Evolutionary conservation across 2,797 vertebrate species (phyloP).

Genomic region (Pagetopsis macropterus): DNA sequence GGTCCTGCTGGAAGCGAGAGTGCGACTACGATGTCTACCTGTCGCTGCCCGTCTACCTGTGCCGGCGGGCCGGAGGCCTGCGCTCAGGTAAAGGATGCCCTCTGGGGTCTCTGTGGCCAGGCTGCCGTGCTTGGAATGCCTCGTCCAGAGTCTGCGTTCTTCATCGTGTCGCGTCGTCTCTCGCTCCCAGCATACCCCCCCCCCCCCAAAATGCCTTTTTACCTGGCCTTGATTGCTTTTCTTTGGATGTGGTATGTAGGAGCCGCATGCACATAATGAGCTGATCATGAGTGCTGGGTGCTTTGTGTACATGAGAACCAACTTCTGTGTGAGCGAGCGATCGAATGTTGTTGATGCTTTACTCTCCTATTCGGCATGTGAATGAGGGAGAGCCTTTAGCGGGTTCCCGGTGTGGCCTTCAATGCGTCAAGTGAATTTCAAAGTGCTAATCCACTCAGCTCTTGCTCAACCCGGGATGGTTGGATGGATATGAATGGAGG

Average conservation of each 20-base stretch:
- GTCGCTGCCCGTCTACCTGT: constrained; percentile 88
- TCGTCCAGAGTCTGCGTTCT: constrained; percentile 60
- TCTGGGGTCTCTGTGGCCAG: constrained; percentile 57
- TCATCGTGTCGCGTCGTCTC: constrained; percentile 64
- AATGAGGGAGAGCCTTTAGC: constrained; percentile 47
- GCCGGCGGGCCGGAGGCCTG: constrained; percentile 86
- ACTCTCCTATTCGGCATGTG: constrained; percentile 39
- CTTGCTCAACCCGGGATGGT: constrained; percentile 50
- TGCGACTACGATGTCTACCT: constrained; percentile 89
- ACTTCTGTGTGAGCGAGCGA: constrained; percentile 32
- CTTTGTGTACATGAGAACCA: constrained; percentile 37
- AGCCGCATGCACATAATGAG: constrained; percentile 68
- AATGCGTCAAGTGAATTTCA: constrained; percentile 49
- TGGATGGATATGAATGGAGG: constrained; percentile 33
- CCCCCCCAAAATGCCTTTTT: constrained; percentile 39
- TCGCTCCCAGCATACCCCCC: constrained; percentile 49
- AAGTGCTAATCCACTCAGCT: constrained; percentile 52
- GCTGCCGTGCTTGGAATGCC: constrained; percentile 69
- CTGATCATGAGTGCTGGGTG: constrained; percentile 44
- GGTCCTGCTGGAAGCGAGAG: constrained; percentile 89
- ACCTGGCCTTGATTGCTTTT: constrained; percentile 65
- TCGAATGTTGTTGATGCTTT: constrained; percentile 34
- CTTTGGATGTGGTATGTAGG: constrained; percentile 54
- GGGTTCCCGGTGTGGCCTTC: constrained; percentile 56
- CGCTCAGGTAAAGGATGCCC: constrained; percentile 84